Evolutionary conservation across 2,113 vertebrate genomes (phyloP).

Genomic region (Trematocara zebra): DNA sequence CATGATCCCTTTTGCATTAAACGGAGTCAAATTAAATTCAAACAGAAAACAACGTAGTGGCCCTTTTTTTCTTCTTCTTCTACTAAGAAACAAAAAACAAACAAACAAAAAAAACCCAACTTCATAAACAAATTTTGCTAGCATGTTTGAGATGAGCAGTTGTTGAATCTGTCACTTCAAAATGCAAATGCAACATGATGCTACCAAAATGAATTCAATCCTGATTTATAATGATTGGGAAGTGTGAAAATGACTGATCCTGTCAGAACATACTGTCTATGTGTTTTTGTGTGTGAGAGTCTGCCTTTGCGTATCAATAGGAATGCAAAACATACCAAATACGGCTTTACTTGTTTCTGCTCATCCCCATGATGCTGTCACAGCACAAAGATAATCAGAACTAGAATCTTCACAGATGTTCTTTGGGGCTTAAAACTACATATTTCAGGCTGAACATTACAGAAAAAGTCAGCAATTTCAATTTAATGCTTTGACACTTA

Average conservation of each 20-base stretch:
- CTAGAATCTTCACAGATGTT: not conserved
- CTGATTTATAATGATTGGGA: not conserved
- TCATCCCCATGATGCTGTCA: not conserved
- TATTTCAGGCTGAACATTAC: accelerated
- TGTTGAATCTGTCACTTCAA: not conserved
- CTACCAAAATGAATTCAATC: not conserved
- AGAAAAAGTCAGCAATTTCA: not conserved
- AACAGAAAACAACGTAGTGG: accelerated
- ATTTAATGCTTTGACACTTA: not conserved
- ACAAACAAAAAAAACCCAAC: accelerated
- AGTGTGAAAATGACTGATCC: not conserved
- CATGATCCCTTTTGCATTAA: not conserved
- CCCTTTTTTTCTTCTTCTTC: not conserved
- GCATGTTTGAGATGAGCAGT: not conserved
- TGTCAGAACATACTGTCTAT: not conserved
- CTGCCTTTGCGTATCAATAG: not conserved
- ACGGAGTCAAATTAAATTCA: not conserved
- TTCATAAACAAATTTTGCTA: not conserved
- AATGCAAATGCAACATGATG: not conserved
- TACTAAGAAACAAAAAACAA: not conserved
- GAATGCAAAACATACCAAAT: not conserved
- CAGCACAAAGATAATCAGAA: not conserved
- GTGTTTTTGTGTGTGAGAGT: not conserved
- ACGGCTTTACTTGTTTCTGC: accelerated
- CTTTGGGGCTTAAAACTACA: not conserved